phyloP scores from a whole-genome alignment of 2,113 vertebrate species.

The Danionella cerebrum region DNA sequence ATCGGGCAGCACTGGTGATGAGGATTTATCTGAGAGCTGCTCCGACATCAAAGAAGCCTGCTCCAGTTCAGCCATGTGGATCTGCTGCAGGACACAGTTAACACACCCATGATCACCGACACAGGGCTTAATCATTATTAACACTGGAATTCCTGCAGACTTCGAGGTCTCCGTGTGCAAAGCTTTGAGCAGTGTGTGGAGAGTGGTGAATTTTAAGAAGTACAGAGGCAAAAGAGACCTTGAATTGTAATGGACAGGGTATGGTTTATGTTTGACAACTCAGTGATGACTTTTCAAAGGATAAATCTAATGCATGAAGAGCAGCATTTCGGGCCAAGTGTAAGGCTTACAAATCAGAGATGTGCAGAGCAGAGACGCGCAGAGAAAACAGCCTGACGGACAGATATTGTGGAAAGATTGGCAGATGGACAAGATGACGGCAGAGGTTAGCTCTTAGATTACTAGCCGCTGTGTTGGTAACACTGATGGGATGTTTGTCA shows the following conservation, averaged over 20 bases:
- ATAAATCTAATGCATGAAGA: background rate
- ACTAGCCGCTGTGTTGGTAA: slow-evolving; percentile 46
- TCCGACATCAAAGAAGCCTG: slow-evolving; percentile 83
- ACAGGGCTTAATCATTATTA: background rate
- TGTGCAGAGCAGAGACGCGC: slow-evolving; percentile 19
- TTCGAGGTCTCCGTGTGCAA: too few relatives aligned
- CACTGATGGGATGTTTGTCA: slow-evolving; percentile 28
- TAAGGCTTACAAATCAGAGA: slow-evolving; percentile 40
- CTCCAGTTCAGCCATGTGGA: slow-evolving; percentile 94
- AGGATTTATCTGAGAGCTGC: slow-evolving; percentile 85
- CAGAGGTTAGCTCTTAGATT: slow-evolving; percentile 47
- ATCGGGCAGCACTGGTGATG: slow-evolving; percentile 82
- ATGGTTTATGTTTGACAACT: background rate
- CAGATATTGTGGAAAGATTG: slow-evolving; percentile 53
- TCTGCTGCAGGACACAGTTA: slow-evolving; percentile 59
- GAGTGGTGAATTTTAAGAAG: background rate
- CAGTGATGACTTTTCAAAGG: slow-evolving; percentile 4
- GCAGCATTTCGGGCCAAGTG: slow-evolving; percentile 37
- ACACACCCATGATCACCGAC: slow-evolving; percentile 27
- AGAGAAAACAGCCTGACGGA: slow-evolving; percentile 38
- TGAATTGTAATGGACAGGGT: slow-evolving; percentile 22
- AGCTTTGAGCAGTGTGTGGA: background rate
- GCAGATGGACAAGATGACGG: slow-evolving; percentile 45
- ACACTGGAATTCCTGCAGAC: background rate
- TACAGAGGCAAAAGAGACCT: background rate